These are phyloP conservation scores for Alosa alosa DNA, from an alignment of 2,113 vertebrate genomes.

Conservation along the genomic window DNA sequence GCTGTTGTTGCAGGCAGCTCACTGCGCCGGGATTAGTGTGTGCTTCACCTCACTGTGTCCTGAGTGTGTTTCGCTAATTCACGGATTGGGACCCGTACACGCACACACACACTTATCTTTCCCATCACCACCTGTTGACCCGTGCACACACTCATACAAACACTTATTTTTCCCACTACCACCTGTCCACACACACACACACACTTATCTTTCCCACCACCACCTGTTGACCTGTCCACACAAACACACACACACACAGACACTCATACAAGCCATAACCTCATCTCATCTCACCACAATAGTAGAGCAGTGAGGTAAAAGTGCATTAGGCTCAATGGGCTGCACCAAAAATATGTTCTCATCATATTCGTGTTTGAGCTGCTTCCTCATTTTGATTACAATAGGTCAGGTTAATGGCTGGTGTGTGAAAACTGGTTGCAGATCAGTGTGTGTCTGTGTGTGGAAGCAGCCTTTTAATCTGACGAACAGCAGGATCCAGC, in stretches of 20 bases:
- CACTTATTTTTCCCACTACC: neutral
- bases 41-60: too few species aligned
- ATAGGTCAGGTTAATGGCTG: neutral
- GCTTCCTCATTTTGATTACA: neutral
- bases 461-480: neutral
- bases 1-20: too few species aligned
- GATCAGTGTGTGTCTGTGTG: neutral
- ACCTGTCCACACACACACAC: neutral
- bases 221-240: too few species aligned
- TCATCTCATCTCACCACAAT: neutral
- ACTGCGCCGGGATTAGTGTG: too few species aligned
- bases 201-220: too few species aligned
- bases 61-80: too few species aligned
- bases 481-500: constrained; percentile 3
- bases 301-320: neutral
- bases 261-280: too few species aligned
- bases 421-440: neutral
- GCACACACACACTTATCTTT: too few species aligned
- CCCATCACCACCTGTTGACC: too few species aligned
- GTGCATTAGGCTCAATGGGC: neutral
- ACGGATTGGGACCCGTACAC: too few species aligned
- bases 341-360: neutral
- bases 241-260: neutral
- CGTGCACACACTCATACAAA: neutral
- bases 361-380: neutral